A percentile compares a stretch with the other conserved stretches of the same genome.
phyloP scores from a whole-genome alignment of 2,113 vertebrate genomes.

The Rostratula benghalensis region DNA sequence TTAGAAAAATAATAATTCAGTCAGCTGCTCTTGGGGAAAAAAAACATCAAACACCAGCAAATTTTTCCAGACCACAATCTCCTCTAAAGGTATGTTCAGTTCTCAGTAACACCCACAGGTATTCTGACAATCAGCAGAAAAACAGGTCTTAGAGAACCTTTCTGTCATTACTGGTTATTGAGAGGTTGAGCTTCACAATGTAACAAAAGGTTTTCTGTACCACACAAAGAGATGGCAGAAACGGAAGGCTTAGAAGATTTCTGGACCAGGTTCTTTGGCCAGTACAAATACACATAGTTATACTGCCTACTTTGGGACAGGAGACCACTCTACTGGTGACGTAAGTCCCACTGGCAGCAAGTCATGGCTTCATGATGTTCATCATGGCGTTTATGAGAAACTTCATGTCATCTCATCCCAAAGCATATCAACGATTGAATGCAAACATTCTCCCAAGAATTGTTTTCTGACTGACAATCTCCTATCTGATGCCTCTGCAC shows the following conservation, averaged over 20 bases:
- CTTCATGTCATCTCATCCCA: not conserved
- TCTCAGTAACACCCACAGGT: rapidly evolving
- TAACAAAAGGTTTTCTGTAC: not conserved
- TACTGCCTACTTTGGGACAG: not conserved
- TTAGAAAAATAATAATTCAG: not conserved
- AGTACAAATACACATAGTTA: not conserved
- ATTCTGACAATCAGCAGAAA: not conserved
- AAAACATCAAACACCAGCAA: not conserved
- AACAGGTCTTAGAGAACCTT: not conserved
- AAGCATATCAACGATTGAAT: not conserved
- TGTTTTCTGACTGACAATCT: not conserved
- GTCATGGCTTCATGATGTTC: not conserved
- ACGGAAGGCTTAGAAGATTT: not conserved
- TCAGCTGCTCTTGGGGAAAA: not conserved
- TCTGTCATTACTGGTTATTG: not conserved
- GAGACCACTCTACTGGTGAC: not conserved
- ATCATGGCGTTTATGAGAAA: not conserved
- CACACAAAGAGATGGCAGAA: not conserved
- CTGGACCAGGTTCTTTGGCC: not conserved
- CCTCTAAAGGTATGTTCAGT: not conserved
- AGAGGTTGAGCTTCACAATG: not conserved
- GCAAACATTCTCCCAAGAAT: not conserved
- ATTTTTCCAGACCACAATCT: not conserved
- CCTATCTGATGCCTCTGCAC: not conserved
- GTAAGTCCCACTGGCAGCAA: not conserved